Conservation (phyloP, 2,888 invertebrate species). For the Cheilosia vernalis region DNA sequence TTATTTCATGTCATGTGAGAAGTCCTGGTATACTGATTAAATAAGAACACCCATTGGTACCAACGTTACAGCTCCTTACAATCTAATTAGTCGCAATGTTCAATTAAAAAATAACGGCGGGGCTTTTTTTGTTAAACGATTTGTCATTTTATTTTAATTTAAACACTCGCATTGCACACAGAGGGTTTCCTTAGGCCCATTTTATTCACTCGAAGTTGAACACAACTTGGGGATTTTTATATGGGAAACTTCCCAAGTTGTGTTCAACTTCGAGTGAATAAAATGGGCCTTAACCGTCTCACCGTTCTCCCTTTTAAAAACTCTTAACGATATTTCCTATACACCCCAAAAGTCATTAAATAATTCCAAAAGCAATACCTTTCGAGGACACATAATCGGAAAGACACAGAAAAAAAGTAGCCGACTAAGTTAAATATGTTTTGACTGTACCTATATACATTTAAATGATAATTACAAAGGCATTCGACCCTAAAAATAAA, state of each 20-base stretch:
- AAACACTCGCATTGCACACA: not conserved
- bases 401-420: not conserved
- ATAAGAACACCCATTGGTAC: not conserved
- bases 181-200: not conserved
- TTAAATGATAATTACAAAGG: constrained; percentile 23
- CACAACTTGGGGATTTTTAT: too few species aligned
- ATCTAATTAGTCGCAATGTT: not conserved
- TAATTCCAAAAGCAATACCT: not conserved
- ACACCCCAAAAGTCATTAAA: not conserved
- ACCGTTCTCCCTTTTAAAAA: not conserved
- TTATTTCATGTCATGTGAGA: too few species aligned
- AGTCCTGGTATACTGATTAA: not conserved
- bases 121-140: not conserved
- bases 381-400: too few species aligned
- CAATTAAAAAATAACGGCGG: not conserved
- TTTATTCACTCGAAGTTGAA: too few species aligned
- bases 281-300: not conserved
- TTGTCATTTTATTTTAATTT: constrained; percentile 23
- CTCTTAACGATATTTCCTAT: not conserved
- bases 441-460: not conserved
- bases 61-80: too few species aligned
- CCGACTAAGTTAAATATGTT: too few species aligned
- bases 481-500: constrained; percentile 40
- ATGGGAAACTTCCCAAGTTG: too few species aligned
- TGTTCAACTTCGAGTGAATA: too few species aligned